Base-by-base conservation (phyloP, 2,113 vertebrate species). In the Oncorhynchus keta region DNA sequence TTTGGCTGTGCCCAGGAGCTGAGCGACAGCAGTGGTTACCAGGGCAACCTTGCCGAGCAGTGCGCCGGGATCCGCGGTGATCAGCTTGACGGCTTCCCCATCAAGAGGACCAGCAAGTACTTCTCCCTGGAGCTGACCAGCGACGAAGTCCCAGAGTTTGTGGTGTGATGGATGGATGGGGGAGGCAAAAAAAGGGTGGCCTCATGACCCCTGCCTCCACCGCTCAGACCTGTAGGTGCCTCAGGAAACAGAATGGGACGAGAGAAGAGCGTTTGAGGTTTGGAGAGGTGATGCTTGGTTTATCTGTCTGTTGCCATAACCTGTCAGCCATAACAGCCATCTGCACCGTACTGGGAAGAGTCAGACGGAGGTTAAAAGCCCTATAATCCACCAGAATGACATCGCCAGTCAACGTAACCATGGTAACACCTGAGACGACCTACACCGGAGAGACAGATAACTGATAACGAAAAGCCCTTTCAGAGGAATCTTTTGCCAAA, bases 51-150 rank as follows among this genome's bases (percentile, higher is more conserved):
- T 81, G 95, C 94, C 3, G 97, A 97, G 66, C 97, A 97, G 86
- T 96, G 95, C 12, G 78, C 93, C 76, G 93, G 95, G 80, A 95
- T 97, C 84, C 94, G 95, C 16, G 90, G 93, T 3, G 74, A 95
- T 82, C 95, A 91, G 83, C 88, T 18, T 14, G 51, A 96, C 39
- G 61, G 94, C 24, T 96, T 97, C 57, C 93, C 95, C 1, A 96
- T 95, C 91, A 99, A 99, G 89, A 95, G 97, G 92, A 94, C 97
- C 92, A 99, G 96, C 95, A 99, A 99, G 77, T 99, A 99, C 91
- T 98, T 98, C 88, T 99, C 97, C 16, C 89, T 99, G 92, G 97
- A 99, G 80, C 95, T 99, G 74, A 96, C 95, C 80, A 94, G 93
- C 0, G 97, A 99, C 0, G 97, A 99, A 78, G 94, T 98, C 24